A percentile compares a stretch with the other conserved stretches of the same genome.
These are phyloP conservation scores for Erebia aethiops DNA, from an alignment of 2,888 invertebrate genomes.

Conservation along the genomic window DNA sequence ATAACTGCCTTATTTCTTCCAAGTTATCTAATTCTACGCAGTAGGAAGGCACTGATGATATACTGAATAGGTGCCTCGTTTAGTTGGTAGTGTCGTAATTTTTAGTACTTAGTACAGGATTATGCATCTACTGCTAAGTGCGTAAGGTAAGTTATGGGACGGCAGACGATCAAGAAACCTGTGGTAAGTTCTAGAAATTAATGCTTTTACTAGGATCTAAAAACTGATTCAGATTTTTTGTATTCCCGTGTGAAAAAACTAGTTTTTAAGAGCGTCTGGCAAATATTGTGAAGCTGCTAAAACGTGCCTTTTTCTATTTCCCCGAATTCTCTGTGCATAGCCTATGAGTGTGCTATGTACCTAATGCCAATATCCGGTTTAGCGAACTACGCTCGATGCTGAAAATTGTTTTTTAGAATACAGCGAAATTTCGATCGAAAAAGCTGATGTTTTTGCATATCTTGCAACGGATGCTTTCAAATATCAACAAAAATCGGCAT, in stretches of 20 bases:
- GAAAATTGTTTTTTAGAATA: slow-evolving; percentile 1
- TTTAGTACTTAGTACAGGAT: no score
- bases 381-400: slow-evolving; percentile 2
- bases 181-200: neutral
- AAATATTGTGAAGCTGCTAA: neutral
- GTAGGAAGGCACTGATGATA: no score
- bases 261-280: slow-evolving; percentile 4
- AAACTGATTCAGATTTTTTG: no score
- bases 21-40: no score
- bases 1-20: no score
- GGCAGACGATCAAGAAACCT: neutral
- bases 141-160: no score
- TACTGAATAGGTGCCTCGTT: no score
- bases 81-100: no score
- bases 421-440: neutral
- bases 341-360: neutral
- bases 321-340: neutral
- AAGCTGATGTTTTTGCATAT: neutral
- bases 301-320: neutral
- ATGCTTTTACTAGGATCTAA: neutral
- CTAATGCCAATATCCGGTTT: slow-evolving; percentile 7
- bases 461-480: neutral
- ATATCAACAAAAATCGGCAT: neutral
- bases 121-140: no score
- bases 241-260: no score